A percentile compares a stretch with the other conserved stretches of the same genome.
Conservation (phyloP, 2,888 invertebrate genomes). For the Eupithecia inturbata region DNA sequence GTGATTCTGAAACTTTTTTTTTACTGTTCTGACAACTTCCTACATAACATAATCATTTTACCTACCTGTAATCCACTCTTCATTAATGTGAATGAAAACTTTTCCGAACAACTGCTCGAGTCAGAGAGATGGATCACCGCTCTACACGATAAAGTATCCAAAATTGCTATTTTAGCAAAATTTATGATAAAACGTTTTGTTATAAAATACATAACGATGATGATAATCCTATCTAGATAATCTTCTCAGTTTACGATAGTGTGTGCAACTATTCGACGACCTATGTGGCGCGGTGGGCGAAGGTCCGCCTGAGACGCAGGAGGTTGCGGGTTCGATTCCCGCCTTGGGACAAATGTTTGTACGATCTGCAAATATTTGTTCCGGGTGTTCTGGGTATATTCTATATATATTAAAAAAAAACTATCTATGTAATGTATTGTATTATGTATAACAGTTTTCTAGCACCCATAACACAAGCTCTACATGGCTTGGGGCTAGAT, state of each 20-base stretch:
- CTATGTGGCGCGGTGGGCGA: too few species aligned
- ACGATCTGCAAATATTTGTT: too few species aligned
- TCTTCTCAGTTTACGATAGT: not conserved
- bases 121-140: slow-evolving; percentile 11
- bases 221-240: not conserved
- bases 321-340: too few species aligned
- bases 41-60: not conserved
- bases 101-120: slow-evolving; percentile 3
- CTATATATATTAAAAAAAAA: too few species aligned
- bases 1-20: not conserved
- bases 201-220: not conserved
- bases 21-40: not conserved
- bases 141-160: not conserved
- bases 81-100: not conserved
- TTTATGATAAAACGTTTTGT: not conserved
- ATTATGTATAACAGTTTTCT: too few species aligned
- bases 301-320: too few species aligned
- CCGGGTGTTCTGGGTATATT: too few species aligned
- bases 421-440: too few species aligned
- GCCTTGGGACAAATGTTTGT: too few species aligned
- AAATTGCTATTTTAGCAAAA: not conserved
- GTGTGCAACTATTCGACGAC: too few species aligned
- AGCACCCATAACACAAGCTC: too few species aligned
- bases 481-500: too few species aligned
- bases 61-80: not conserved